A percentile compares a stretch with the other conserved stretches of the same genome.
Conservation (phyloP, 1,140 invertebrate genomes). For the Drosophila melanogaster region Release_6_plus_ISO1_MT NT_037436.4:17044501-17045000, state of each 20-base stretch:
- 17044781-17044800: conserved; percentile 90
- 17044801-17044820: conserved; percentile 91
- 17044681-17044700: not conserved
- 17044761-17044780: conserved; percentile 89
- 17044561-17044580: conserved; percentile 86
- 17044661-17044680: conserved; percentile 42
- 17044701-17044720: conserved; percentile 84
- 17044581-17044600: conserved; percentile 89
- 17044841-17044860: conserved; percentile 90
- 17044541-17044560: conserved; percentile 67
- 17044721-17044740: conserved; percentile 88
- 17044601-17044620: conserved; percentile 92
- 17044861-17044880: conserved; percentile 87
- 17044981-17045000: conserved; percentile 3
- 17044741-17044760: conserved; percentile 91
- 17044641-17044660: conserved; percentile 87
- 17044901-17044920: conserved; percentile 85
- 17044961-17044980: conserved; percentile 16
- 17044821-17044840: conserved; percentile 88
- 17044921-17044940: conserved; percentile 86
- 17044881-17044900: conserved; percentile 87
- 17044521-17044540: conserved; percentile 86
- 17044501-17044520: conserved; percentile 86
- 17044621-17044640: conserved; percentile 88
- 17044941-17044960: conserved; percentile 87